Evolutionary conservation across 2,113 vertebrate genomes (phyloP), one percentile per base, ranked within the genome.

Genomic region (Psittacula cyanocephala): DNA sequence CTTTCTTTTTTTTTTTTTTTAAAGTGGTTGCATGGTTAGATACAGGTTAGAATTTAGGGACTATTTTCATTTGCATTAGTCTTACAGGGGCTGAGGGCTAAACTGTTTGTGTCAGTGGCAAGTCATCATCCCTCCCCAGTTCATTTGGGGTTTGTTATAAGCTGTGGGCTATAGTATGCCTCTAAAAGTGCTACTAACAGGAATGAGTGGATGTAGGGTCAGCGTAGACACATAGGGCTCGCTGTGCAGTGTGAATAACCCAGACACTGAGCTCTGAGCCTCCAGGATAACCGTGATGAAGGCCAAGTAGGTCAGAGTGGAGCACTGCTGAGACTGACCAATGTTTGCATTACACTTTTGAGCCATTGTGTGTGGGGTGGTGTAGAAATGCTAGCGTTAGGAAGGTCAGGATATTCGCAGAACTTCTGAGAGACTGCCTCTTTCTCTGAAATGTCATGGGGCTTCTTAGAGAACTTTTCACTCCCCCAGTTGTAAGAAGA

Each of bases 321-420:
- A 68, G 78, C 75, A 1, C 49, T 18, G 53, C 53, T 1, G 20
- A 84, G n/a, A 5, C 41, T 35, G 83, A 8, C 16, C 88, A 31
- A 65, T 5, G 57, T 47, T 86, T 79, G 86, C n/a, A 0, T 70
- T 27, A 5, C 0, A 3, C 46, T 62, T 35, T 47, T 31, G 44
- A 49, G 69, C 43, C 59, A 6, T 64, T 41, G 43, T 13, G 57
- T 23, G 57, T n/a, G 23, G 29, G 35, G 55, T 5, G 85, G 63
- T 93, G 93, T 81, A 78, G 91, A 95, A 96, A 91, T 84, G 44
- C 33, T 53, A 44, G 72, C 20, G 7, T 81, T 74, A 81, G 15
- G 76, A 88, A 94, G 83, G 82, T 88, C 95, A 94, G 69, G 72
- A 43, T 75, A 67, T 18, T 74, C 17, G 2, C 60, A 63, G 60